Conservation (phyloP, 2,888 invertebrate species). For the Rhopalosiphum nymphaeae region DNA sequence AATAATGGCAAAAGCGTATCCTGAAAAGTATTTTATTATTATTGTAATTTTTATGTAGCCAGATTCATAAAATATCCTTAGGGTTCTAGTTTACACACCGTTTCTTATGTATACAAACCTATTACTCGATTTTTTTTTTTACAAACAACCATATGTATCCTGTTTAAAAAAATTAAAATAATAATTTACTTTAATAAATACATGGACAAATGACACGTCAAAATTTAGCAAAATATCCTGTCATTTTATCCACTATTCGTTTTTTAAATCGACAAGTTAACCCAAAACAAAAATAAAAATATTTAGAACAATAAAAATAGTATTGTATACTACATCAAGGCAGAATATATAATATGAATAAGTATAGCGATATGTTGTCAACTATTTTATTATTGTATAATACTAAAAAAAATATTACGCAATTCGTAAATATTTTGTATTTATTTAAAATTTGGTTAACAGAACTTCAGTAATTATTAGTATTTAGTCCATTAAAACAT, state of each 20-base stretch:
- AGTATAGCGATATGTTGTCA: neutral
- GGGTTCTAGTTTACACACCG: neutral
- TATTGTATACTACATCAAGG: neutral
- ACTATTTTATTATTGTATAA: neutral
- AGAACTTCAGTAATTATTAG: neutral
- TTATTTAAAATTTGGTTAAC: neutral
- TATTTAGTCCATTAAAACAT: neutral
- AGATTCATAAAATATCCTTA: slow-evolving; percentile 18
- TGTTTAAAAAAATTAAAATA: neutral
- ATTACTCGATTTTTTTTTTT: neutral
- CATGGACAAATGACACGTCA: slow-evolving; percentile 23
- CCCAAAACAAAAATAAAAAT: neutral
- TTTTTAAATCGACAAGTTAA: neutral
- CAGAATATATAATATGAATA: neutral
- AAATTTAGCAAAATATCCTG: slow-evolving; percentile 39
- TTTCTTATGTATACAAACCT: neutral
- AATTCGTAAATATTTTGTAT: neutral
- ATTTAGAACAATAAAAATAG: neutral
- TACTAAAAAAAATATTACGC: neutral
- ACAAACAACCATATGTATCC: neutral
- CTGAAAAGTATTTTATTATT: slow-evolving; percentile 50
- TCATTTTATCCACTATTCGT: neutral
- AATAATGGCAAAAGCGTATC: slow-evolving; percentile 28
- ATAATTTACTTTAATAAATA: neutral
- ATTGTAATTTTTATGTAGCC: slow-evolving; percentile 13